Base-by-base conservation (phyloP, 2,797 vertebrate species). In the Crax fasciolata region DNA sequence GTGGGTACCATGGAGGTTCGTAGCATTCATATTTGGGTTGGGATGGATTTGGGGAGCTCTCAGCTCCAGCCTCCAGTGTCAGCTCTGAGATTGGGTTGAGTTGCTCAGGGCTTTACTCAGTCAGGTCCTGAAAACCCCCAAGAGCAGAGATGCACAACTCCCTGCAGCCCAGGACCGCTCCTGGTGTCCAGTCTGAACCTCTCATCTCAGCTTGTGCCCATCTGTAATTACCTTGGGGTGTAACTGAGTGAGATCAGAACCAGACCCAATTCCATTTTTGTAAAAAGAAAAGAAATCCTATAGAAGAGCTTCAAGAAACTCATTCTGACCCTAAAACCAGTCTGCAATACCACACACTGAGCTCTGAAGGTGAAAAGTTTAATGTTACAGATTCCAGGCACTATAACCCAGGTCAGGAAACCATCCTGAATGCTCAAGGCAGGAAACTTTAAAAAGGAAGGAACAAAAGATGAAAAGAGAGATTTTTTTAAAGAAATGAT, bases 361-460 rank as follows among this genome's bases (percentile, higher is more conserved):
- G 73, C 32, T 55, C 78, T 5, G 54, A 44, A 62, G 78, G 68
- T 59, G 52, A 55, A 59, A 35, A 83, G n/a, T 65, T 35, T 5
- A 2, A 43, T 66, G 54, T 89, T 32, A 32, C 51, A 38, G 32
- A 55, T 39, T n/a, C 13, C 66, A 17, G 94, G 44, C 76, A 70
- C 62, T 38, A 96, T 93, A 93, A 89, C 82, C 79, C 82, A 74
- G 38, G 76, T 62, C 96, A 94, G 96, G 92, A 97, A 97, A 86
- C 68, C 88, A 79, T 61, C 87, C 83, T 61, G 72, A 84, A 86
- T 66, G 46, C 68, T 81, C 94, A 90, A 81, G 89, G 94, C 95
- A 97, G 96, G 97, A 97, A 97, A 83, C 44, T 12, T 38, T 58
- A 84, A 75, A 39, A 84, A 96, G 96, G 92, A 96, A 97, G 97